Percentiles rank a stretch among this genome's conserved stretches.
Evolutionary conservation across 2,113 vertebrate species (phyloP).

Genomic region (Platysternon megacephalum): DNA sequence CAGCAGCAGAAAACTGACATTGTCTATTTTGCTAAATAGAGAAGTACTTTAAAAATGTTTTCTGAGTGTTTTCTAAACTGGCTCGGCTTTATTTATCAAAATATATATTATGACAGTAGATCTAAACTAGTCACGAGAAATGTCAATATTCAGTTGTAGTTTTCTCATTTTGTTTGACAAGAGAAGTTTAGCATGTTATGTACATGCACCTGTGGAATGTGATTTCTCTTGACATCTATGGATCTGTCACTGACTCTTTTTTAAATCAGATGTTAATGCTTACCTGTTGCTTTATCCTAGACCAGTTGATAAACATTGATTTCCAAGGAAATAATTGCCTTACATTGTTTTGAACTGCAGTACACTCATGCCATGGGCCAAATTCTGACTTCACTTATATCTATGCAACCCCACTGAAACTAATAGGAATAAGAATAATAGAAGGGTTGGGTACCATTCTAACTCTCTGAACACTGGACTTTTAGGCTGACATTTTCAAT

Average conservation of each 20-base stretch:
- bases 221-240: not conserved
- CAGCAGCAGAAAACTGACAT: conserved; percentile 74
- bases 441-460: not conserved
- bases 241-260: not conserved
- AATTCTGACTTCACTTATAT: not conserved
- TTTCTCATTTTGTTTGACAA: not conserved
- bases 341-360: not conserved
- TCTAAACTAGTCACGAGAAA: not conserved
- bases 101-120: not conserved
- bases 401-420: not conserved
- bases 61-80: conserved; percentile 45
- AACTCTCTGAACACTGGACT: not conserved
- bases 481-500: not conserved
- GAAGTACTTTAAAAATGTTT: conserved; percentile 49
- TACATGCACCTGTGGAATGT: not conserved
- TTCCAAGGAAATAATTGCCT: not conserved
- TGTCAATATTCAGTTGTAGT: not conserved
- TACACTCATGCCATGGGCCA: not conserved
- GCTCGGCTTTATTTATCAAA: conserved; percentile 47
- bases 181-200: not conserved
- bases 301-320: not conserved
- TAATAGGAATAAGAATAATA: not conserved
- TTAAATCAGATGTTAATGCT: not conserved
- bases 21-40: conserved; percentile 73
- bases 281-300: not conserved